phyloP scores from a whole-genome alignment of 2,888 invertebrate species.

The Lingula anatina region DNA sequence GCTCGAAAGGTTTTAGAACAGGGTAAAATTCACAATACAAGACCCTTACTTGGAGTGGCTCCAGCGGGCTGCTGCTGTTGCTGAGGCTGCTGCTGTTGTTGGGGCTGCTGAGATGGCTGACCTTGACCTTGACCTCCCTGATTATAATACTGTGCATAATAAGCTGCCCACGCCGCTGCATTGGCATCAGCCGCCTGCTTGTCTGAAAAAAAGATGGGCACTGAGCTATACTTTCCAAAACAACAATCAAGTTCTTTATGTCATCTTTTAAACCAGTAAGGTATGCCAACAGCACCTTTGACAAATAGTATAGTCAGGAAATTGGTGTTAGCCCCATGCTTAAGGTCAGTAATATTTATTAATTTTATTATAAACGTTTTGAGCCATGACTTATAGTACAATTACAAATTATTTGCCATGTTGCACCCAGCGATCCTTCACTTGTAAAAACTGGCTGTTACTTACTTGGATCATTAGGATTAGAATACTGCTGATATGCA shows the following conservation, averaged over 20 bases:
- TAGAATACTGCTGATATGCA: constrained; percentile 55
- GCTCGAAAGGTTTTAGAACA: not conserved
- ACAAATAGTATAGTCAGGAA: no score
- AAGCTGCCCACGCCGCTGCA: constrained; percentile 56
- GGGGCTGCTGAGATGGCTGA: constrained; percentile 21
- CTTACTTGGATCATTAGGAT: constrained; percentile 16
- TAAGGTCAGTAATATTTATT: no score
- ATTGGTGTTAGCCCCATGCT: no score
- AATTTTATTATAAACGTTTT: no score
- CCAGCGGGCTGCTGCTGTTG: constrained; percentile 15
- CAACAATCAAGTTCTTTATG: no score
- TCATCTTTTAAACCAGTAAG: not conserved
- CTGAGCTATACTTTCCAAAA: not conserved
- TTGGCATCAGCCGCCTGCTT: constrained; percentile 44
- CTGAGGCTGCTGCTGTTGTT: constrained; percentile 14
- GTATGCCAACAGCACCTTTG: not conserved
- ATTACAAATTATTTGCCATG: no score
- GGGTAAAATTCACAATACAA: not conserved
- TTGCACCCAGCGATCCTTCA: constrained; percentile 1
- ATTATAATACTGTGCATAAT: constrained; percentile 54
- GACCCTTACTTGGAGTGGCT: not conserved
- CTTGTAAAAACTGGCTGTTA: constrained; percentile 11
- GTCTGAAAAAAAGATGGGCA: constrained; percentile 1
- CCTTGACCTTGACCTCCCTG: constrained; percentile 32
- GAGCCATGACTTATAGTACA: no score